phyloP scores from a whole-genome alignment of 1,140 invertebrate species.

The Sarcophaga peregrina region DNA sequence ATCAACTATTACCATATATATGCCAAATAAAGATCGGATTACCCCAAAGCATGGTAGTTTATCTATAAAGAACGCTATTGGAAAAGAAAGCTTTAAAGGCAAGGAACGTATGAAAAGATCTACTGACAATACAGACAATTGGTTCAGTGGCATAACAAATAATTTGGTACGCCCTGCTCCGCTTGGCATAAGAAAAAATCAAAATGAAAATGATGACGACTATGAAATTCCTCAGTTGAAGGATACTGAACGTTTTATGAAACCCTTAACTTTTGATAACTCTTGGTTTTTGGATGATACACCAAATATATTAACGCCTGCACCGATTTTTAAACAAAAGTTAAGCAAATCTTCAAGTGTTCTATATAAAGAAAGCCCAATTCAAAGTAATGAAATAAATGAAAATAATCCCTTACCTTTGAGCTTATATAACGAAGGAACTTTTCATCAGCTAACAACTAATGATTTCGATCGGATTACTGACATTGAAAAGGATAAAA shows the following conservation, averaged over 20 bases:
- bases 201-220: constrained; percentile 43
- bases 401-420: too few species aligned
- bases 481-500: too few species aligned
- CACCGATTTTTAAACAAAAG: constrained; percentile 31
- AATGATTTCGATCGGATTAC: too few species aligned
- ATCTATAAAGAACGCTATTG: not conserved
- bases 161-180: constrained; percentile 58
- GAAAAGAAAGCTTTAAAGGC: not conserved
- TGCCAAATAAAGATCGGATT: constrained; percentile 44
- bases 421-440: too few species aligned
- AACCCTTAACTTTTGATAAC: not conserved
- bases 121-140: constrained; percentile 54
- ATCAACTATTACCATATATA: constrained; percentile 59
- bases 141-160: constrained; percentile 60
- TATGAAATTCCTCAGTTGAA: not conserved
- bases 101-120: constrained; percentile 51
- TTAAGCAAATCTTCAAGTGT: not conserved
- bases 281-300: constrained; percentile 44
- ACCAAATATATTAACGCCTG: constrained; percentile 29
- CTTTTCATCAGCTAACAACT: too few species aligned
- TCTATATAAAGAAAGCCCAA: not conserved
- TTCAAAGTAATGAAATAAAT: too few species aligned
- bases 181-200: constrained; percentile 43
- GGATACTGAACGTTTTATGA: not conserved
- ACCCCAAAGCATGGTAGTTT: too few species aligned